phyloP scores from a whole-genome alignment of 1,140 invertebrate genomes.

The Zaprionus capensis region DNA sequence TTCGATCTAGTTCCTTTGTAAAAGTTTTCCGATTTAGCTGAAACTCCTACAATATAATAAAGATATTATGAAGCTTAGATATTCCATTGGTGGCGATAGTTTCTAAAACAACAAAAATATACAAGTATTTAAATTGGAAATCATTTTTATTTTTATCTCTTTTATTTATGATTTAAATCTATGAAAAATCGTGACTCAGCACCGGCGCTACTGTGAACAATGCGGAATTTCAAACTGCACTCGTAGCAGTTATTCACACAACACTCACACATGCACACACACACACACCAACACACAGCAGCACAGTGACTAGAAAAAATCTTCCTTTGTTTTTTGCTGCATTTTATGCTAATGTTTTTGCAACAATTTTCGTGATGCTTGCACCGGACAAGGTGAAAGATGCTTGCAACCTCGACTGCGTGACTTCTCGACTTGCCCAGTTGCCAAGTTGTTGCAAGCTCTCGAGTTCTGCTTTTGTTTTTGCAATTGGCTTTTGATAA shows the following conservation, averaged over 20 bases:
- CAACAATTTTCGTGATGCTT: slow-evolving; percentile 58
- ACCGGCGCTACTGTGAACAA: slow-evolving; percentile 35
- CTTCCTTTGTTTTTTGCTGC: slow-evolving; percentile 41
- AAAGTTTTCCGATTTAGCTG: too few relatives aligned
- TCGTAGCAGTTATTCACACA: slow-evolving; percentile 52
- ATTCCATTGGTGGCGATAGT: too few relatives aligned
- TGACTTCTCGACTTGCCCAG: neutral
- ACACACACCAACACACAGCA: slow-evolving; percentile 9
- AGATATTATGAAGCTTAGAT: neutral
- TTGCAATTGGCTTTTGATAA: slow-evolving; percentile 29
- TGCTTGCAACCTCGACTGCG: neutral
- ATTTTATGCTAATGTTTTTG: slow-evolving; percentile 59
- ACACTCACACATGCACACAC: slow-evolving; percentile 23
- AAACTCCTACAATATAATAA: neutral
- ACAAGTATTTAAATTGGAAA: neutral
- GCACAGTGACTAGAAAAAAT: slow-evolving; percentile 50
- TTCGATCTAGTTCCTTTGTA: too few relatives aligned
- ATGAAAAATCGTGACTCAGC: slow-evolving; percentile 31
- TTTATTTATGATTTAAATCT: neutral
- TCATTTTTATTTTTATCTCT: neutral
- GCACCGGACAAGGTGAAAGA: slow-evolving; percentile 36
- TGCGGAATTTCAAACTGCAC: slow-evolving; percentile 63
- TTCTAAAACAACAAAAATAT: neutral
- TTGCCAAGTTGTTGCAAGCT: neutral
- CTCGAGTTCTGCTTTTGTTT: slow-evolving; percentile 30